phyloP scores from a whole-genome alignment of 1,140 invertebrate genomes.

The Drosophila ohnishii region DNA sequence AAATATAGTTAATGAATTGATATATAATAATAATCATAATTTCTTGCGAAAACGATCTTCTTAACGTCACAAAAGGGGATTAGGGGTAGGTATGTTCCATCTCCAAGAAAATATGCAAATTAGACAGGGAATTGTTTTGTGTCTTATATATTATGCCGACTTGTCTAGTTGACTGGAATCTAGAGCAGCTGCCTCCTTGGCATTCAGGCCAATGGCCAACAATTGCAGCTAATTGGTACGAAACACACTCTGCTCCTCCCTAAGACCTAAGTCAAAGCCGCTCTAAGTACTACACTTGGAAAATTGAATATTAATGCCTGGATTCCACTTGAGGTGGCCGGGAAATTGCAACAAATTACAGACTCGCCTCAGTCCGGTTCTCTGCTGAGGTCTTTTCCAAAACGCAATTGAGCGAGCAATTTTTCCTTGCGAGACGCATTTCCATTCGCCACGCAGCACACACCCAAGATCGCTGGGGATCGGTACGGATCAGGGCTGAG shows the following conservation, averaged over 20 bases:
- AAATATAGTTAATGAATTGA: neutral
- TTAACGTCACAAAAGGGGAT: neutral
- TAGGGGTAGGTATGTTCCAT: fast-evolving
- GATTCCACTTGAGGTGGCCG: conserved; percentile 59
- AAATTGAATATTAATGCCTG: conserved; percentile 78
- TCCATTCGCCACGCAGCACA: conserved; percentile 60
- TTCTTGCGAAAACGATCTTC: neutral
- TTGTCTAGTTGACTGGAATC: conserved; percentile 11
- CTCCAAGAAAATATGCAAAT: neutral
- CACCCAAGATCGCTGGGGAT: conserved; percentile 24
- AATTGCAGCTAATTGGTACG: conserved; percentile 74
- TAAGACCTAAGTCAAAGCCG: conserved; percentile 48
- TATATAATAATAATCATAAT: neutral
- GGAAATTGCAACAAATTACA: conserved; percentile 75
- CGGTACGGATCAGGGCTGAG: conserved; percentile 10
- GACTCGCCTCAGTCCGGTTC: conserved; percentile 8
- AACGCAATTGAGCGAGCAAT: conserved; percentile 70
- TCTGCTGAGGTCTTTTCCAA: neutral
- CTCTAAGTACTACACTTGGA: conserved; percentile 63
- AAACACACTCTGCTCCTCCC: conserved; percentile 13
- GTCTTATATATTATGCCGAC: conserved; percentile 10
- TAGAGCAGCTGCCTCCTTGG: conserved; percentile 52
- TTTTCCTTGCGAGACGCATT: conserved; percentile 40
- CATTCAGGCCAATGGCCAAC: conserved; percentile 53
- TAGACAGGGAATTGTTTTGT: neutral